Conservation (phyloP, 2,113 vertebrate species). For the Melanotaenia duboulayi region DNA sequence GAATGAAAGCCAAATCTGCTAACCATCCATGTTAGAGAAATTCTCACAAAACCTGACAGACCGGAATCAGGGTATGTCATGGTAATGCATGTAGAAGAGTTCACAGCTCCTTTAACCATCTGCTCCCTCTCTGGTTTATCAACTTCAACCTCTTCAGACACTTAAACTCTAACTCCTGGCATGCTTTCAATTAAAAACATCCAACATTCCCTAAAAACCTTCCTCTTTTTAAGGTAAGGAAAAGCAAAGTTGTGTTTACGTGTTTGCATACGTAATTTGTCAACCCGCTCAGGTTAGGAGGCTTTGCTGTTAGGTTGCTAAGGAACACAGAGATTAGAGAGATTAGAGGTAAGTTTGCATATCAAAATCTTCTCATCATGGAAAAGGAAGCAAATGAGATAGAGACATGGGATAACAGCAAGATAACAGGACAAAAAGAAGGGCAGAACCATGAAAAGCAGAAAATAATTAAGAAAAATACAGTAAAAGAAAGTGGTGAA, state of each 20-base stretch:
- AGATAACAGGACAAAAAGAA: conserved; percentile 14
- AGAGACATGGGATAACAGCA: conserved; percentile 10
- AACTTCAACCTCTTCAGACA: not conserved
- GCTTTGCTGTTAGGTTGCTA: conserved; percentile 56
- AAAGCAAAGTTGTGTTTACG: not conserved
- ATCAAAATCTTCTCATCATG: conserved; percentile 25
- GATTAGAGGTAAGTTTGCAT: conserved; percentile 44
- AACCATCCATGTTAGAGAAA: not conserved
- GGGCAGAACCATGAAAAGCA: not conserved
- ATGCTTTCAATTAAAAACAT: not conserved
- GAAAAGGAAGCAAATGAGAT: conserved; percentile 21
- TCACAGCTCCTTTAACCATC: not conserved
- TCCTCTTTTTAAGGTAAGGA: not conserved
- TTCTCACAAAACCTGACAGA: conserved; percentile 18
- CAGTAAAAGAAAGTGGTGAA: no score
- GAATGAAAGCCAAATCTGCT: conserved; percentile 25
- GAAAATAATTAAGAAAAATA: conserved; percentile 5
- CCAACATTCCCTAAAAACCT: not conserved
- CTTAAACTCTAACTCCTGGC: not conserved
- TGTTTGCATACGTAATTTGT: conserved; percentile 19
- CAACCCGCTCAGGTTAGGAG: conserved; percentile 11
- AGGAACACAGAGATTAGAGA: conserved; percentile 61
- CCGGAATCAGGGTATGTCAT: not conserved
- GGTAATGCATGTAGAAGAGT: not conserved
- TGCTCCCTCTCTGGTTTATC: not conserved